These are phyloP conservation scores for Pollenia griseotomentosa DNA, from an alignment of 2,888 invertebrate genomes.

Conservation along the genomic window DNA sequence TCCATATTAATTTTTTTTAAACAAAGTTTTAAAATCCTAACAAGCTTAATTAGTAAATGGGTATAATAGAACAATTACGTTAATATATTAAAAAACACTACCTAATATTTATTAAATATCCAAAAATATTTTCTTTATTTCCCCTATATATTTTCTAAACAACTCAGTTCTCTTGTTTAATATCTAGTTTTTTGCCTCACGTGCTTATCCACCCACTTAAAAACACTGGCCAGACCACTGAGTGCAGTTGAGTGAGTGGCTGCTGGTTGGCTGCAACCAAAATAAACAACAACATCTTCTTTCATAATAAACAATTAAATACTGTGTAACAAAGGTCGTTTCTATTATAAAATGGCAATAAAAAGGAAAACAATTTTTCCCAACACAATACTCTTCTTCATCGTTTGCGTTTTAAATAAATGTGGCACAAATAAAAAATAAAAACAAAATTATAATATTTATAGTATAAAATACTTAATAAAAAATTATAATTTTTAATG, in stretches of 20 bases:
- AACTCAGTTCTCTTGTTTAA: conserved; percentile 20
- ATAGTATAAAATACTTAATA: not conserved
- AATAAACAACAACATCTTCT: conserved; percentile 8
- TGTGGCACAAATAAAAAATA: conserved; percentile 45
- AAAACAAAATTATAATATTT: conserved; percentile 19
- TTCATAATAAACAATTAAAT: conserved; percentile 54
- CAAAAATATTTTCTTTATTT: conserved; percentile 1
- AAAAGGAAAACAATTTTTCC: conserved; percentile 25
- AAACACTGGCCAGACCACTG: not conserved
- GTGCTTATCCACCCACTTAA: conserved; percentile 49
- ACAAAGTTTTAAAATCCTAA: no score
- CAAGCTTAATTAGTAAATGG: no score
- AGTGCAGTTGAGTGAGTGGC: not conserved
- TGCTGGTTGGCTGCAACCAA: not conserved
- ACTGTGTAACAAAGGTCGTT: conserved; percentile 63
- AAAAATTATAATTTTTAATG: conserved; percentile 26
- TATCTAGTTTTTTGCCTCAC: conserved; percentile 34
- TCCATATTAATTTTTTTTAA: no score
- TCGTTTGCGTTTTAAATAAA: conserved; percentile 45
- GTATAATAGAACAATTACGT: no score
- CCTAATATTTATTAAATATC: no score
- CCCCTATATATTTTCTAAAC: not conserved
- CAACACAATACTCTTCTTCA: conserved; percentile 53
- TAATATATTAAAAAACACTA: no score
- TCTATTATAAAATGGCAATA: conserved; percentile 54